A percentile compares a stretch with the other conserved stretches of the same genome.
These are phyloP conservation scores for Diaphora mendica DNA, from an alignment of 2,888 invertebrate genomes.

Conservation along the genomic window DNA sequence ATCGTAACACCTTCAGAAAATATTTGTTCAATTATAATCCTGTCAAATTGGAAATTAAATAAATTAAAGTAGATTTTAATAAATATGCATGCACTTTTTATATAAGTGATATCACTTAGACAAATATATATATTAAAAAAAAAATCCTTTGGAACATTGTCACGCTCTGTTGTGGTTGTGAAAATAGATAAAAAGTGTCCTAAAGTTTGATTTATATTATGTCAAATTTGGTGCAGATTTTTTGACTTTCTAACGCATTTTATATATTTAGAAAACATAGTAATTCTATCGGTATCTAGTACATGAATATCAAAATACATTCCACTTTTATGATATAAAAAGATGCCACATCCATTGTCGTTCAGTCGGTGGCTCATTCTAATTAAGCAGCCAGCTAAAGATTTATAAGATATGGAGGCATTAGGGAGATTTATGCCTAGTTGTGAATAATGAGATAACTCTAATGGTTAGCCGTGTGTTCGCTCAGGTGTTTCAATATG, in stretches of 20 bases:
- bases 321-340: slow-evolving; percentile 12
- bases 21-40: slow-evolving; percentile 3
- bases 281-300: neutral
- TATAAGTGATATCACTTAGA: no score
- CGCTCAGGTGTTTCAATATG: slow-evolving; percentile 24
- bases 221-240: no score
- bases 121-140: no score
- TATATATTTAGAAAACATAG: neutral
- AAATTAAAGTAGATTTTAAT: neutral
- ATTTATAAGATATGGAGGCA: slow-evolving; percentile 84
- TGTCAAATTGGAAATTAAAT: slow-evolving; percentile 8
- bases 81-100: neutral
- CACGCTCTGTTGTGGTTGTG: no score
- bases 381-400: slow-evolving; percentile 80
- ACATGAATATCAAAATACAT: neutral
- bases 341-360: slow-evolving; percentile 48
- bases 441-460: slow-evolving; percentile 81
- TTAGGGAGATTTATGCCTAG: slow-evolving; percentile 83
- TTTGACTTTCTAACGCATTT: no score
- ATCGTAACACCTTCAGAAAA: slow-evolving; percentile 17
- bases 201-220: no score
- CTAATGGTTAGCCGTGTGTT: slow-evolving; percentile 70
- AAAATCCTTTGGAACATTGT: no score
- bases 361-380: slow-evolving; percentile 65
- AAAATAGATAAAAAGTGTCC: no score